Evolutionary conservation across 2,113 vertebrate genomes (phyloP).

Genomic region (Xenopus tropicalis): UCB_Xtro_10.0 CM004447.2:131027001-131027500

Average conservation of each 20-base stretch:
- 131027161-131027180: conserved; percentile 46
- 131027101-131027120: conserved; percentile 41
- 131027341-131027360: no score
- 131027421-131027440: no score
- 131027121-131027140: conserved; percentile 40
- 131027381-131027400: no score
- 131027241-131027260: conserved; percentile 32
- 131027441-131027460: no score
- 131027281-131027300: conserved; percentile 14
- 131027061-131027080: conserved; percentile 43
- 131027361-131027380: no score
- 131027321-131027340: conserved; percentile 7
- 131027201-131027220: conserved; percentile 45
- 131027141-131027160: conserved; percentile 44
- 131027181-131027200: conserved; percentile 45
- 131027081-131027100: conserved; percentile 44
- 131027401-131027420: no score
- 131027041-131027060: conserved; percentile 32
- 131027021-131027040: neutral
- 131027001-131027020: neutral
- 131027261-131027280: conserved; percentile 35
- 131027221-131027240: conserved; percentile 36
- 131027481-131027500: no score
- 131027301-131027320: conserved; percentile 13
- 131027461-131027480: no score